Evolutionary conservation across 2,888 invertebrate genomes (phyloP), one percentile per base, ranked within the genome.

Genomic region (Parascotia fuliginaria): DNA sequence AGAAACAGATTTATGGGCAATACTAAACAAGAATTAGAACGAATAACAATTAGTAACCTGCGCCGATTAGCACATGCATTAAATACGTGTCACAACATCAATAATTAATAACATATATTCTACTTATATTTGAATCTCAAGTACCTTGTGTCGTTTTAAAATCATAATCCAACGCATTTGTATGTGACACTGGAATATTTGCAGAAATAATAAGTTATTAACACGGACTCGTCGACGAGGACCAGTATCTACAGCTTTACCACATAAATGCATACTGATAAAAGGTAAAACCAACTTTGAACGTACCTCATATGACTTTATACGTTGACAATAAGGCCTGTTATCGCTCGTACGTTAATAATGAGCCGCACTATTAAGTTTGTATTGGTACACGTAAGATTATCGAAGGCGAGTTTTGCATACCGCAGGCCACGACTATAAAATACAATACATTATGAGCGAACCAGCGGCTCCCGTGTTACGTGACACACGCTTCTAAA

Each of bases 371-470:
- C 76, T 75, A 65, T 68, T 68, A 77, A 77, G 50, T 73, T 78
- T 75, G 80, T 72, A 61, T 77, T 77, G 76, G 77, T 70, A 70
- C 68, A 77, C 70, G 75, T 74, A 76, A 81, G 83, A 86, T 85
- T 88, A 86, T 85, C 76, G 85, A 83, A 87, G 85, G 80, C 82
- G 67, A 80, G 86, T 87, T 87, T 87, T 86, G 85, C 87, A 88
- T 87, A 89, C 85, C 85, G 78, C 86, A 79, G 83, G 85, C 85
- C 86, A 79, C 75, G 79, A 77, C 74, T 77, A 83, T 88, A 88
- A 89, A 89, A 84, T 85, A 85, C 83, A 84, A 84, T 80, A 86
- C 84, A 84, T 89, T 85, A 89, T 78, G 87, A 85, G 78, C 79
- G 54, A 74, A 67, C 75, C 76, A 74, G 67, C 66, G 70, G 84